Conservation (phyloP, 2,888 invertebrate species). For the Meteorus cinctellus region DNA sequence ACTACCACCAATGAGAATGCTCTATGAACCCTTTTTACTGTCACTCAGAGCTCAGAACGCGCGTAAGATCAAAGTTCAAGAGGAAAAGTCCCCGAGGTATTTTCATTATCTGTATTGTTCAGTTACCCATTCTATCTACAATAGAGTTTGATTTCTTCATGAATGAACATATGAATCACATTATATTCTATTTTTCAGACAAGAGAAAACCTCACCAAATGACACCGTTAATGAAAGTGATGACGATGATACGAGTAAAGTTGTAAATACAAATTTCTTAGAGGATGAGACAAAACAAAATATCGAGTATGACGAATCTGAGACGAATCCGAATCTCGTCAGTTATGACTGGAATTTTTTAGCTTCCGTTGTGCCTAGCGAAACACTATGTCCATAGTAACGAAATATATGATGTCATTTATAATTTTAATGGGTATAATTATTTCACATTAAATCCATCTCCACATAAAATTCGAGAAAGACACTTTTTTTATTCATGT, state of each 20-base stretch:
- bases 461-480: not conserved
- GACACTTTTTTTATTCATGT: not conserved
- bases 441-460: not conserved
- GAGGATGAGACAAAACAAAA: constrained; percentile 23
- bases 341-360: constrained; percentile 65
- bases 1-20: constrained; percentile 70
- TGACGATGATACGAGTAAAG: constrained; percentile 45
- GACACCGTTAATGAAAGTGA: constrained; percentile 57
- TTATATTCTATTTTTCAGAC: not conserved
- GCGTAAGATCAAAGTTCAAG: constrained; percentile 49
- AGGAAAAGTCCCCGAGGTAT: constrained; percentile 55
- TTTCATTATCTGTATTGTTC: not conserved
- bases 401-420: not conserved
- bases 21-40: constrained; percentile 69
- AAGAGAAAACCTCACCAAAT: constrained; percentile 23
- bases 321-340: constrained; percentile 50
- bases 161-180: not conserved
- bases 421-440: not conserved
- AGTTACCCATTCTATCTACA: not conserved
- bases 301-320: constrained; percentile 40
- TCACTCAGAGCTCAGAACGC: constrained; percentile 60
- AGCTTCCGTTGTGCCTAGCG: constrained; percentile 61
- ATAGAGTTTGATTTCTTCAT: no score
- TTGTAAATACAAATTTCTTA: constrained; percentile 43
- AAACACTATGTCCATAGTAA: constrained; percentile 27